phyloP scores from a whole-genome alignment of 1,140 invertebrate genomes.

The Procambarus clarkii region DNA sequence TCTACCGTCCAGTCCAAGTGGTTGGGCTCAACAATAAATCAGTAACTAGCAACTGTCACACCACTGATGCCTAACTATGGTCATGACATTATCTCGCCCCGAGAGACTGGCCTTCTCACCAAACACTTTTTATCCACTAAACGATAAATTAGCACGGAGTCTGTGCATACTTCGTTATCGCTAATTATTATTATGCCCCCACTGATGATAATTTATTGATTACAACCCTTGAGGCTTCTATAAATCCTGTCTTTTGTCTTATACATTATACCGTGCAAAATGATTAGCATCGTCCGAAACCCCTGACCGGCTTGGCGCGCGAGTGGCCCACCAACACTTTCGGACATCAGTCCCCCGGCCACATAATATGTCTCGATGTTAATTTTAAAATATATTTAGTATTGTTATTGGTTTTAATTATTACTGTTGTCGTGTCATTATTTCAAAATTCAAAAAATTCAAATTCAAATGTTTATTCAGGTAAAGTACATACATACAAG shows the following conservation, averaged over 20 bases:
- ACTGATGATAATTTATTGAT: slow-evolving; percentile 44
- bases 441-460: too few relatives aligned
- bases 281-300: slow-evolving; percentile 18
- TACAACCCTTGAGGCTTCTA: slow-evolving; percentile 4
- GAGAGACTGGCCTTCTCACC: too few relatives aligned
- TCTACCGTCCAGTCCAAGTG: too few relatives aligned
- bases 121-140: slow-evolving; percentile 19
- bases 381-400: too few relatives aligned
- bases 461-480: too few relatives aligned
- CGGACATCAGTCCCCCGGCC: too few relatives aligned
- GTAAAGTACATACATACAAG: too few relatives aligned
- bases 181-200: slow-evolving; percentile 35
- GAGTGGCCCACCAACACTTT: too few relatives aligned
- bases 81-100: not conserved
- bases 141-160: slow-evolving; percentile 20
- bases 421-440: too few relatives aligned
- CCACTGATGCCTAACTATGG: not conserved
- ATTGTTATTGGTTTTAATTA: too few relatives aligned
- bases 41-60: not conserved
- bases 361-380: too few relatives aligned
- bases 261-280: slow-evolving; percentile 29
- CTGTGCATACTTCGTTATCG: slow-evolving; percentile 34
- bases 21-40: not conserved
- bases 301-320: not conserved
- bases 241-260: slow-evolving; percentile 40